phyloP scores from a whole-genome alignment of 2,888 invertebrate species.

The Oasisia sp. region DNA sequence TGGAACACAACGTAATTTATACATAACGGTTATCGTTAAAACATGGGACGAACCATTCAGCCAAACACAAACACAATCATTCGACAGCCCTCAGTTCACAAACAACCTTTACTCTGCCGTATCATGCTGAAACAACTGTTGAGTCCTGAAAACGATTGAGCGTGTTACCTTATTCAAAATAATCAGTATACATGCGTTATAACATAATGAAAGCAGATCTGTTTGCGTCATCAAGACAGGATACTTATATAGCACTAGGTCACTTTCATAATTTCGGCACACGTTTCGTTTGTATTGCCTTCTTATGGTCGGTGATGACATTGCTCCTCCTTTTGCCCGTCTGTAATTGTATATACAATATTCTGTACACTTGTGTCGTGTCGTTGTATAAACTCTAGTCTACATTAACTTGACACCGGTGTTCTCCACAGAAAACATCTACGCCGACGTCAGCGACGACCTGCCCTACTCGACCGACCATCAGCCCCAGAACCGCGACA shows the following conservation, averaged over 20 bases:
- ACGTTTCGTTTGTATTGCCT: background rate
- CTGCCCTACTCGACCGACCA: background rate
- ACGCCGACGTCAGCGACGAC: slow-evolving; percentile 22
- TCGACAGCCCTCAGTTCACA: background rate
- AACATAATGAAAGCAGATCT: background rate
- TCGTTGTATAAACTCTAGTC: background rate
- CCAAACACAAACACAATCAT: background rate
- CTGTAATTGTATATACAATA: background rate
- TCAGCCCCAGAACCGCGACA: background rate
- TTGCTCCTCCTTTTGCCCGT: too few species aligned
- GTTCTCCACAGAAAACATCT: slow-evolving; percentile 28
- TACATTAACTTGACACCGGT: background rate
- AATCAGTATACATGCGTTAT: background rate
- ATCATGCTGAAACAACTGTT: background rate
- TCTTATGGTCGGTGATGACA: background rate
- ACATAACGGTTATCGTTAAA: background rate
- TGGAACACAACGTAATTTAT: background rate
- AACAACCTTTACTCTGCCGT: background rate
- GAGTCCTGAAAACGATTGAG: background rate
- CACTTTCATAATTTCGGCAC: background rate
- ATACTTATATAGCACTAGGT: background rate
- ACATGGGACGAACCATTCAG: background rate
- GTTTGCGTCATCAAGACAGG: background rate
- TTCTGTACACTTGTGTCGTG: background rate
- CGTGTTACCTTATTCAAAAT: background rate